Percentiles rank a stretch among this genome's conserved stretches.
phyloP scores from a whole-genome alignment of 2,113 vertebrate species.

The Mus spicilegus region DNA sequence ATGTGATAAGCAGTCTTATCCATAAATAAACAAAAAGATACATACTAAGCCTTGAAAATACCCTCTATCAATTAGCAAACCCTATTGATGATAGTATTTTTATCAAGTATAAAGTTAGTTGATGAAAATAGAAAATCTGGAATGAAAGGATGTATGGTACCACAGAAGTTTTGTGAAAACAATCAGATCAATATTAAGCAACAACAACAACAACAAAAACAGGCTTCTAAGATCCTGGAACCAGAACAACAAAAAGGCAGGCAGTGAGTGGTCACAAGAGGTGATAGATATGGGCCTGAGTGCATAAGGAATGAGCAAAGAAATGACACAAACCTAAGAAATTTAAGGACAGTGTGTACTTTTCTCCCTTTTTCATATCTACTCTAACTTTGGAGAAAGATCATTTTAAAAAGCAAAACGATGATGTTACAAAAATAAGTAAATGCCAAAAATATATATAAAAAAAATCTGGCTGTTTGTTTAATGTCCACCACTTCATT shows the following conservation, averaged over 20 bases:
- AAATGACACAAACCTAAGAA: neutral
- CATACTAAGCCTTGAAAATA: neutral
- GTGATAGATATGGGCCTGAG: neutral
- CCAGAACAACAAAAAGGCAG: neutral
- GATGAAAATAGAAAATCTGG: slow-evolving; percentile 41
- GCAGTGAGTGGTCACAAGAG: neutral
- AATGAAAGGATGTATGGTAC: neutral
- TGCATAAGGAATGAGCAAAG: neutral
- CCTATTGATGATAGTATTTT: neutral
- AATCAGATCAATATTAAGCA: neutral
- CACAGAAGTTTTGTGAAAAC: neutral
- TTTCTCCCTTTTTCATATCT: neutral
- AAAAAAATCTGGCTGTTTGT: neutral
- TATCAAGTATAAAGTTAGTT: neutral
- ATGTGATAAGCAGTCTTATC: slow-evolving; percentile 2
- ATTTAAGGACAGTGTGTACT: neutral
- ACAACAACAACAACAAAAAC: neutral
- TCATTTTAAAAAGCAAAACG: slow-evolving; percentile 33
- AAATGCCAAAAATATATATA: neutral
- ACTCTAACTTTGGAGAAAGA: neutral
- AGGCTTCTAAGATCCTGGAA: neutral
- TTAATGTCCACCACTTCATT: neutral
- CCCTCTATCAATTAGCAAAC: slow-evolving; percentile 14
- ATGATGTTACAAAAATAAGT: neutral
- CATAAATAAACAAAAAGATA: slow-evolving; percentile 22